phyloP scores from a whole-genome alignment of 2,888 invertebrate genomes.

The Melikaiella ostensackeni region DNA sequence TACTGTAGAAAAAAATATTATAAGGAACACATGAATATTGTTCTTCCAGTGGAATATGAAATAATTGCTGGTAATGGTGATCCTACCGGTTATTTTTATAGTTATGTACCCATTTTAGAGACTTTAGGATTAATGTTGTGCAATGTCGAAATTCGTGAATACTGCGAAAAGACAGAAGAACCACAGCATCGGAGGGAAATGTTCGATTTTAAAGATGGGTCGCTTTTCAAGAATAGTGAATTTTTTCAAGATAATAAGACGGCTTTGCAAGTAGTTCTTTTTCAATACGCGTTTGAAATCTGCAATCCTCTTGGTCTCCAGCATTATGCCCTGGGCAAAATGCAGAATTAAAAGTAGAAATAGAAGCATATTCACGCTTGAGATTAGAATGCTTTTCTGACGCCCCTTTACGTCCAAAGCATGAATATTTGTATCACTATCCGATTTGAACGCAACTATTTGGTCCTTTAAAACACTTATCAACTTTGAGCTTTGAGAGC shows the following conservation, averaged over 20 bases:
- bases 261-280: slow-evolving; percentile 51
- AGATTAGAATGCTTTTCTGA: slow-evolving; percentile 30
- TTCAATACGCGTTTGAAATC: slow-evolving; percentile 63
- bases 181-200: not conserved
- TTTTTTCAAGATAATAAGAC: not conserved
- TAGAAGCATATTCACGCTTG: not conserved
- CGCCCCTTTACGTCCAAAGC: slow-evolving; percentile 14
- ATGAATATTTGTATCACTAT: not conserved
- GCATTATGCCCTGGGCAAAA: slow-evolving; percentile 29
- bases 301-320: slow-evolving; percentile 63
- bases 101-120: slow-evolving; percentile 39
- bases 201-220: slow-evolving; percentile 28
- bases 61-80: slow-evolving; percentile 6
- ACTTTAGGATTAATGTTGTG: slow-evolving; percentile 17
- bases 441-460: not conserved
- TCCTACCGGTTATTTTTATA: not conserved
- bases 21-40: slow-evolving; percentile 19
- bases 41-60: slow-evolving; percentile 27
- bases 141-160: not conserved
- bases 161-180: not conserved
- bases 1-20: slow-evolving; percentile 1
- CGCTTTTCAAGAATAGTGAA: not conserved
- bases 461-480: not conserved
- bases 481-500: slow-evolving; percentile 44
- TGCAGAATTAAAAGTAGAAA: not conserved